Evolutionary conservation across 2,797 vertebrate species (phyloP).

Genomic region (Tachyglossus aculeatus): DNA sequence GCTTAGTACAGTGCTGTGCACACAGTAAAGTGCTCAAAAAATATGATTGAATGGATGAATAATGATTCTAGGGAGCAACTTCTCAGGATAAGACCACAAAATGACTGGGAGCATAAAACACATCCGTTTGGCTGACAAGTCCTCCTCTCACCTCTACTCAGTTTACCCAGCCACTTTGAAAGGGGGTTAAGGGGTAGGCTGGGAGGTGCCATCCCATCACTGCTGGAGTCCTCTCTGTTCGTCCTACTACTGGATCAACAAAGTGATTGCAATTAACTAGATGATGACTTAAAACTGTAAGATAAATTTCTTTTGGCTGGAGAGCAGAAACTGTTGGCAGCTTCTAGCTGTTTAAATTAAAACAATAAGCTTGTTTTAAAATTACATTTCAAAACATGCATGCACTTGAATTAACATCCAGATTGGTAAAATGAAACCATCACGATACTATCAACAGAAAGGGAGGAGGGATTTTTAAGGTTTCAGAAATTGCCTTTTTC

Average conservation of each 20-base stretch:
- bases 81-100: too few relatives aligned
- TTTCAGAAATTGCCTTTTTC: neutral
- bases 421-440: slow-evolving; percentile 43
- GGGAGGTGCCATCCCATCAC: neutral
- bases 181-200: neutral
- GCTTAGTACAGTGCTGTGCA: too few relatives aligned
- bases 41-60: too few relatives aligned
- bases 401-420: slow-evolving; percentile 44
- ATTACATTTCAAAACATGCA: slow-evolving; percentile 60
- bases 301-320: slow-evolving; percentile 60
- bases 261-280: slow-evolving; percentile 40
- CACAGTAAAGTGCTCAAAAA: too few relatives aligned
- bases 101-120: too few relatives aligned
- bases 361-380: slow-evolving; percentile 66
- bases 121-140: too few relatives aligned
- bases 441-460: slow-evolving; percentile 13
- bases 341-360: slow-evolving; percentile 59
- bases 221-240: slow-evolving; percentile 17
- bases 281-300: slow-evolving; percentile 53
- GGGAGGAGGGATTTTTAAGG: fast-evolving
- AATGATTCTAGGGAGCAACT: too few relatives aligned
- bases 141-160: neutral
- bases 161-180: neutral
- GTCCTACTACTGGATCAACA: slow-evolving; percentile 10
- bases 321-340: slow-evolving; percentile 54